Conservation (phyloP, 1,140 invertebrate genomes). For the Aradophagus sp. region DNA sequence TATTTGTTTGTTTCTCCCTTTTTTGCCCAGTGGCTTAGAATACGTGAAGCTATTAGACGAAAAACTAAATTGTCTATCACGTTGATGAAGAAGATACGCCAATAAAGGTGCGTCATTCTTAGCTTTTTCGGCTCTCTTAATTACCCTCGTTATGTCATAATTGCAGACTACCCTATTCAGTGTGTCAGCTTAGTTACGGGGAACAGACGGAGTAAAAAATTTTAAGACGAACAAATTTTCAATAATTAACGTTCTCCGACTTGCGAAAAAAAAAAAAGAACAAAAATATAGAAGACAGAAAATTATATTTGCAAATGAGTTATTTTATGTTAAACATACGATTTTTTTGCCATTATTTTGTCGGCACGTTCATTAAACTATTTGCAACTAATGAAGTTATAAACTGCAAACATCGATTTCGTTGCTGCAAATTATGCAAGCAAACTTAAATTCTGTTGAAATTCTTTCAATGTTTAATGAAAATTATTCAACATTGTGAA, state of each 20-base stretch:
- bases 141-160: constrained; percentile 38
- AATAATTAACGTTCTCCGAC: constrained; percentile 23
- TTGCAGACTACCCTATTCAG: constrained; percentile 27
- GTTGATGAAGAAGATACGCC: constrained; percentile 23
- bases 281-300: no score
- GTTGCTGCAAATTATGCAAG: constrained; percentile 2
- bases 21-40: constrained; percentile 11
- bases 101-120: constrained; percentile 32
- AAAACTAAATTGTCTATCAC: constrained; percentile 11
- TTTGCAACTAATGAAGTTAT: constrained; percentile 8
- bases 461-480: no score
- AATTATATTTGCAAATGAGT: no score
- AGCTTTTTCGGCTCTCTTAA: constrained; percentile 31
- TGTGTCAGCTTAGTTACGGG: constrained; percentile 14
- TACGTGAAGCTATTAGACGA: constrained; percentile 24
- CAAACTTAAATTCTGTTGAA: background rate
- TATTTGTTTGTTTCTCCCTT: constrained; percentile 16
- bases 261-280: background rate
- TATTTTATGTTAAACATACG: constrained; percentile 14
- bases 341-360: constrained; percentile 19
- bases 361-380: constrained; percentile 13
- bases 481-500: no score
- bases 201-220: constrained; percentile 20
- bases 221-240: constrained; percentile 5
- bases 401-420: background rate